Evolutionary conservation across 2,888 invertebrate species (phyloP), one percentile per base, ranked within the genome.

Genomic region (Ichneumoninae sp.): DNA sequence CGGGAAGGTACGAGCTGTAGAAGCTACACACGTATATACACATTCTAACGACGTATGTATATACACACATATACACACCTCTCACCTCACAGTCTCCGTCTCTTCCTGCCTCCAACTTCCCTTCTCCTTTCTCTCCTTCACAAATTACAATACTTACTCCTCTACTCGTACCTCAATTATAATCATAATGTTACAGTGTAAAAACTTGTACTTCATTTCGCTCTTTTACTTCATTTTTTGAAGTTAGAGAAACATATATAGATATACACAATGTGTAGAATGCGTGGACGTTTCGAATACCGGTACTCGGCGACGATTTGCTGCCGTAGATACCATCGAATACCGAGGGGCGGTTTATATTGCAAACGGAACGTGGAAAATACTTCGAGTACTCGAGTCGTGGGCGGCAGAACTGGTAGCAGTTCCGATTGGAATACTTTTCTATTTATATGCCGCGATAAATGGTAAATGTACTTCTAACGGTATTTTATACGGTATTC

Each of bases 1-100:
- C 83, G 83, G 83, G 76, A 68, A 79, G 66, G 83, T 76, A 83
- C 79, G 79, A 70, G 63, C 79, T 52, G 63, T 71, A 79, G 79
- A 79, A 79, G 52, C 71, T 30, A 65, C 16, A 22, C 63, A 52
- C 22, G 40, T 54, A 76, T 13, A 70, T 26, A 36, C 50, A 26
- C 66, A 33, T n/a, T 54, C 52, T 50, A 50, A n/a, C 50, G 57
- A 60, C 22, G 22, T 8, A 19, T 22, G 19, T n/a, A 66, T 26
- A 66, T 16, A 65, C 16, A 36, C 33, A 36, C 30, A 65, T 36
- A 13, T 47, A 40, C 52, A 66, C 26, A 52, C 65, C 52, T 75
- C 65, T 75, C 52, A 50, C 74, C 30, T 63, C 74, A 33, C 65
- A 75, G 75, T 75, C 66, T 65, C 75, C 75, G 75, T 50, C 75